Evolutionary conservation across 1,140 invertebrate species (phyloP).

Genomic region (Scaptomyza hsui): DNA sequence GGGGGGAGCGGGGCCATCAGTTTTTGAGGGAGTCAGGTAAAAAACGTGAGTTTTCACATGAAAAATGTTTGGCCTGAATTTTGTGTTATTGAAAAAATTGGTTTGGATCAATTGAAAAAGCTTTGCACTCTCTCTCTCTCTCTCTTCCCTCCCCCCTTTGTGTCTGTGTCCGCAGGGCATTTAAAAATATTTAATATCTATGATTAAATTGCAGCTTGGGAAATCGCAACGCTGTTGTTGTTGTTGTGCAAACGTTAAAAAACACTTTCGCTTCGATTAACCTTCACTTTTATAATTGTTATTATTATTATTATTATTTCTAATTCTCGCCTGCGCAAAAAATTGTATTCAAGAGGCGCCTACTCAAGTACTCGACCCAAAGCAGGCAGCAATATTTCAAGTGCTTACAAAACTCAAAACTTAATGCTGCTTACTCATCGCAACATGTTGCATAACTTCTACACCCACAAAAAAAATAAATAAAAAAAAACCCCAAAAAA

Average conservation of each 20-base stretch:
- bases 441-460: constrained; percentile 44
- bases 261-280: constrained; percentile 72
- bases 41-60: constrained; percentile 61
- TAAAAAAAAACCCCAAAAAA: constrained; percentile 14
- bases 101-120: constrained; percentile 70
- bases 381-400: constrained; percentile 32
- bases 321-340: constrained; percentile 47
- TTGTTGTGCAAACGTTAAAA: constrained; percentile 7
- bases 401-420: constrained; percentile 37
- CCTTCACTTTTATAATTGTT: constrained; percentile 57
- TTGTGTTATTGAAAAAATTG: constrained; percentile 60
- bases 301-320: constrained; percentile 13
- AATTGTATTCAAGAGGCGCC: constrained; percentile 51
- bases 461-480: constrained; percentile 29
- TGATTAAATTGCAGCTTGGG: constrained; percentile 47
- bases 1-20: no score
- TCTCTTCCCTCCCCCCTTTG: constrained; percentile 1
- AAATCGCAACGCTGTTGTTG: constrained; percentile 39
- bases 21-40: constrained; percentile 3
- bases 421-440: constrained; percentile 43
- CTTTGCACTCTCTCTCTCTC: neutral
- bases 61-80: constrained; percentile 53
- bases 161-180: constrained; percentile 45
- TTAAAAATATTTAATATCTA: constrained; percentile 45
- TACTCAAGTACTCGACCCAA: constrained; percentile 50